Evolutionary conservation across 2,113 vertebrate genomes (phyloP).

Genomic region (Hydropotes inermis): DNA sequence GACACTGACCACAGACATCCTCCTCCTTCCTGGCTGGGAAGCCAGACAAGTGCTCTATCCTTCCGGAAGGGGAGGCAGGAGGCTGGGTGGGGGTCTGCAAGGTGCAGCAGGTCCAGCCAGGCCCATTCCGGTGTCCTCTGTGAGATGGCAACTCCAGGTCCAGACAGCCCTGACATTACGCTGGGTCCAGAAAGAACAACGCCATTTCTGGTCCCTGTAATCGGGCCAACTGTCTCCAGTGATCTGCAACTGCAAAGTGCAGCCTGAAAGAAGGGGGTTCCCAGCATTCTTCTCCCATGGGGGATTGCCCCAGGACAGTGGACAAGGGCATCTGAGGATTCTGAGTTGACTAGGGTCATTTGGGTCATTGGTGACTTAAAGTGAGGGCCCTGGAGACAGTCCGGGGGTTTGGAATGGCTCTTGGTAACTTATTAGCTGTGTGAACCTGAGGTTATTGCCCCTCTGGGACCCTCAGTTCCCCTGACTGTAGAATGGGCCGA

Average conservation of each 20-base stretch:
- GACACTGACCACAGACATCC: neutral
- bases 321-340: neutral
- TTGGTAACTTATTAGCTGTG: neutral
- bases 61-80: neutral
- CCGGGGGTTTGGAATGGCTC: neutral
- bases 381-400: neutral
- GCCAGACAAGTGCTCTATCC: neutral
- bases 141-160: neutral
- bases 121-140: neutral
- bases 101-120: neutral
- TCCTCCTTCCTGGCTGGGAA: neutral
- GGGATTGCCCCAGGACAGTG: neutral
- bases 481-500: neutral
- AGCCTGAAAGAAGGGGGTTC: neutral
- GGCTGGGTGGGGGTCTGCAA: neutral
- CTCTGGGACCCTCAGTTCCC: neutral
- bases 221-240: neutral
- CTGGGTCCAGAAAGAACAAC: fast-evolving
- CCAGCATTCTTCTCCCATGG: neutral
- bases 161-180: fast-evolving
- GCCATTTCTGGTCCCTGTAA: neutral
- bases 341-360: neutral
- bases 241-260: neutral
- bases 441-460: neutral
- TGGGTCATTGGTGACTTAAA: neutral